These are phyloP conservation scores for Pseudomyrmex flavicornis DNA, from an alignment of 1,140 invertebrate species.

Conservation along the genomic window DNA sequence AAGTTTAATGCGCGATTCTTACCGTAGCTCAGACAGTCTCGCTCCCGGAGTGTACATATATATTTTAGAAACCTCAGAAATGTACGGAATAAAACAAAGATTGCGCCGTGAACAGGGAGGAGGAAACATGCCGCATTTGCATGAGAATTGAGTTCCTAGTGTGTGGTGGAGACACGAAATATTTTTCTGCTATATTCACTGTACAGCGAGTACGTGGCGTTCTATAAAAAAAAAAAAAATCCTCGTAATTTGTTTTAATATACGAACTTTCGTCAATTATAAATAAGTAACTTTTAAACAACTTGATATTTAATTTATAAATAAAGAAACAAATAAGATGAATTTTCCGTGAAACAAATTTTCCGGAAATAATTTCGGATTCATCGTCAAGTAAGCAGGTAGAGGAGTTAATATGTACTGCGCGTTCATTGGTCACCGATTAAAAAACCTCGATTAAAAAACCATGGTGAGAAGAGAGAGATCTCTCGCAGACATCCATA, in stretches of 20 bases:
- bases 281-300: neutral
- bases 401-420: constrained; percentile 44
- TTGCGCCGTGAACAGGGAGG: constrained; percentile 5
- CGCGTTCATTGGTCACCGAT: constrained; percentile 26
- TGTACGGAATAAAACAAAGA: constrained; percentile 45
- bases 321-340: too few species aligned
- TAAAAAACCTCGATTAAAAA: constrained; percentile 56
- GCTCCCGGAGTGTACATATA: constrained; percentile 12
- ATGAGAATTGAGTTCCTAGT: constrained; percentile 60
- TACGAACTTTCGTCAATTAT: neutral
- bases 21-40: constrained; percentile 18
- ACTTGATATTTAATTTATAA: too few species aligned
- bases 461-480: constrained; percentile 4
- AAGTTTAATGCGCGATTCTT: constrained; percentile 65
- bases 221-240: neutral
- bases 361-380: neutral
- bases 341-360: neutral
- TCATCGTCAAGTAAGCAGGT: neutral
- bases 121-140: constrained; percentile 28
- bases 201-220: neutral
- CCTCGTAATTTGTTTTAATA: neutral
- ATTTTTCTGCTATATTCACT: constrained; percentile 52
- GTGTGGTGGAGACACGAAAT: constrained; percentile 42
- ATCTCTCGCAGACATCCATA: constrained; percentile 26
- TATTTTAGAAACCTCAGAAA: constrained; percentile 34